phyloP scores from a whole-genome alignment of 2,113 vertebrate species.

The Quiscalus mexicanus region DNA sequence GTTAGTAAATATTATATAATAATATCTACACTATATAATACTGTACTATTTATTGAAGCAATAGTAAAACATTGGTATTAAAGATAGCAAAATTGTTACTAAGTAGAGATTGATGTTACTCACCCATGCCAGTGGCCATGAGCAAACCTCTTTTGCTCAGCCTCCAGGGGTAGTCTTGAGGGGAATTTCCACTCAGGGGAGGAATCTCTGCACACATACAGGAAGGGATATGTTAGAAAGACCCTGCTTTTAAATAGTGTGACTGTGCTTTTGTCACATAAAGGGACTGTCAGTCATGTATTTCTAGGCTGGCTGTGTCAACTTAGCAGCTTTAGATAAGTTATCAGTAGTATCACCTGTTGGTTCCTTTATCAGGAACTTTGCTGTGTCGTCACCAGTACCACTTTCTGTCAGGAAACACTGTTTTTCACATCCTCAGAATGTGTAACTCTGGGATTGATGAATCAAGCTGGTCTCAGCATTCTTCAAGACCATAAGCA shows the following conservation, averaged over 20 bases:
- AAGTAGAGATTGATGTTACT: neutral
- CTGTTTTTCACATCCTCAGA: neutral
- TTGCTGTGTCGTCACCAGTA: accelerated
- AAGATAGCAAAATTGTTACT: neutral
- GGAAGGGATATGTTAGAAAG: neutral
- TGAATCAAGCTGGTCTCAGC: neutral
- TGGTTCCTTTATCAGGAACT: neutral
- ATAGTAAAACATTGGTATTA: neutral
- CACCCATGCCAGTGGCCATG: neutral
- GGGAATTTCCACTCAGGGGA: neutral
- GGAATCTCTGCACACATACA: neutral
- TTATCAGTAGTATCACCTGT: neutral
- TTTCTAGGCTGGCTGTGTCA: neutral
- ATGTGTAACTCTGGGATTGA: neutral
- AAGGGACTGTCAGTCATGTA: neutral
- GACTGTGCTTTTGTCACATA: neutral
- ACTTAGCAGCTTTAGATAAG: neutral
- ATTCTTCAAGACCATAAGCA: neutral
- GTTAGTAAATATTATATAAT: neutral
- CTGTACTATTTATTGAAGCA: neutral
- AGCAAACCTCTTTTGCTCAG: neutral
- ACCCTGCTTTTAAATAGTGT: neutral
- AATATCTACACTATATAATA: neutral
- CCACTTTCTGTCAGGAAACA: neutral
- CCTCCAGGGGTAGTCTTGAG: neutral